These are phyloP conservation scores for Glossophaga mutica DNA, from an alignment of 2,797 vertebrate genomes.

Conservation along the genomic window DNA sequence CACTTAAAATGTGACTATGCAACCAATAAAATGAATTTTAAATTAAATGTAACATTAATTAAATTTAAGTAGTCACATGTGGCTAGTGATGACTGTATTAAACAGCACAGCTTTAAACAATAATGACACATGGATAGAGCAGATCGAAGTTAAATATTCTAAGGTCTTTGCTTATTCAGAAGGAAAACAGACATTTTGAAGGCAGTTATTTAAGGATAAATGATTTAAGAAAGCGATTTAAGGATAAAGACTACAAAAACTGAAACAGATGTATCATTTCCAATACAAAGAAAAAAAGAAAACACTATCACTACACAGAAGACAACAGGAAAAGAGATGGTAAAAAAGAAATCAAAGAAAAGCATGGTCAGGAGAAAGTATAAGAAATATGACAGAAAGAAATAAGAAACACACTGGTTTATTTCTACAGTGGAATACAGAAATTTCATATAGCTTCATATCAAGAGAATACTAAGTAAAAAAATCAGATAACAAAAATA, in stretches of 20 bases:
- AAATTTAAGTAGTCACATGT: not conserved
- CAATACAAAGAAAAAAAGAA: not conserved
- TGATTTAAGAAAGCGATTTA: not conserved
- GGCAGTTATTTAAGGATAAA: not conserved
- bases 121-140: not conserved
- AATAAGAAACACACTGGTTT: not conserved
- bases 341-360: not conserved
- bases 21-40: not conserved
- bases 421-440: not conserved
- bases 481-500: not conserved
- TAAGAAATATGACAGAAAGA: not conserved
- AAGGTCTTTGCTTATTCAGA: not conserved
- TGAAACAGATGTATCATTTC: not conserved
- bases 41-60: not conserved
- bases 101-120: not conserved
- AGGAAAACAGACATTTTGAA: not conserved
- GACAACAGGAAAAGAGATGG: not conserved
- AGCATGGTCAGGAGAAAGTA: not conserved
- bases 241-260: not conserved
- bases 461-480: not conserved
- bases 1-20: not conserved
- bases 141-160: not conserved
- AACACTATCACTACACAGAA: not conserved
- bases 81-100: not conserved
- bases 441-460: not conserved